phyloP scores from a whole-genome alignment of 2,113 vertebrate genomes.

The Cyprinodon tularosa region DNA sequence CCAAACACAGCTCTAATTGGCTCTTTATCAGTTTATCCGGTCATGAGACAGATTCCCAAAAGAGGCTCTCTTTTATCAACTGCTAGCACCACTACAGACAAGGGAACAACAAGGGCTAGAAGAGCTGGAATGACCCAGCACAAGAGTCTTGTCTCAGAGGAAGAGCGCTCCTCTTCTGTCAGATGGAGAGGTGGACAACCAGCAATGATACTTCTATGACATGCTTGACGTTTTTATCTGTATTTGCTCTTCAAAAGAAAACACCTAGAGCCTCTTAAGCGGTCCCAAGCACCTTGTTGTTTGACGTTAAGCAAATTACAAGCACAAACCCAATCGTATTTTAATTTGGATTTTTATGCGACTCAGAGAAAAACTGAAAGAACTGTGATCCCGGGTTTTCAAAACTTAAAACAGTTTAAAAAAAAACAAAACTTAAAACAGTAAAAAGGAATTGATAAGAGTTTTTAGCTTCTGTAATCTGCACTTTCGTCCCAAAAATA shows the following conservation, averaged over 20 bases:
- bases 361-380: background rate
- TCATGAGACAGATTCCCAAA: conserved; percentile 9
- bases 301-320: background rate
- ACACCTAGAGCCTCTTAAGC: too few species aligned
- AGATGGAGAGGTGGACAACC: background rate
- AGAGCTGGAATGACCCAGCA: background rate
- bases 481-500: background rate
- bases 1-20: conserved; percentile 46
- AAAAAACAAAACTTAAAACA: background rate
- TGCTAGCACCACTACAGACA: background rate
- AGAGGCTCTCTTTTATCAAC: conserved; percentile 13
- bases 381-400: background rate
- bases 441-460: background rate
- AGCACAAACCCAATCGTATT: too few species aligned
- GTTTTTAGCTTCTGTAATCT: background rate
- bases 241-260: too few species aligned
- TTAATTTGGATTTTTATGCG: background rate
- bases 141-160: background rate
- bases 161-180: background rate
- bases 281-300: background rate
- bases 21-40: conserved; percentile 38
- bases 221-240: background rate
- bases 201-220: background rate
- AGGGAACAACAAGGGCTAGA: conserved; percentile 1
- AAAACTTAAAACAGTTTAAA: background rate